Base-by-base conservation (phyloP, 2,888 invertebrate species). In the Rhagonycha fulva region DNA sequence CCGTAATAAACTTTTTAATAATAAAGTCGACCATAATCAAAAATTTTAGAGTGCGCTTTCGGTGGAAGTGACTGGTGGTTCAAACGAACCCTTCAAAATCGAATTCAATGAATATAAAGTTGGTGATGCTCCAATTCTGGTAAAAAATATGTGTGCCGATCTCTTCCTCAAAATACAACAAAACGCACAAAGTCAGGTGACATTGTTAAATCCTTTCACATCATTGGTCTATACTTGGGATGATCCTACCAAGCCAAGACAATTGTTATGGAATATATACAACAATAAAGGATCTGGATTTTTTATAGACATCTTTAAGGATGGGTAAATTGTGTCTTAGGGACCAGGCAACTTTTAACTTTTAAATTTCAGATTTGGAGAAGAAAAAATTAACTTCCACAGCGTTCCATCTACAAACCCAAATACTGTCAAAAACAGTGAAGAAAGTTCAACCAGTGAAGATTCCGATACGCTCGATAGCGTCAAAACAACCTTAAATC, bases 71-170 rank as follows among this genome's bases (percentile, higher is more conserved):
- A 90, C 90, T 0, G 95, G 95, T 0, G 95, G 95, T 0, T 91
- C 92, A 0, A 93, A 92, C 82, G 90, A 91, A 0, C 94, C 95
- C 0, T 94, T 94, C 85, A 91, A 91, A 81, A 91, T 97, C 69
- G 92, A 92, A 0, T 94, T 97, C 85, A 91, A 92, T 83, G 91
- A 93, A 68, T 97, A 95, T 87, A 86, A 89, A 60, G 85, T 88
- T 1, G 97, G 97, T 0, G 94, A 95, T 88, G 95, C 96, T 10
- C 94, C 97, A 0, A 94, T 95, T 0, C 89, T 95, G 71, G 89
- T 98, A 26, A 94, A 97, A 85, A 98, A 98, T 87, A 89, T 94
- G 32, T 95, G 95, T 84, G 93, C 94, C 70, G 94, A 95, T 83
- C 88, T 95, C 71, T 95, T 95, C 87, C 88, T 96, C 62, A 95